phyloP scores from a whole-genome alignment of 1,140 invertebrate genomes.

The Lepidostoma basale region DNA sequence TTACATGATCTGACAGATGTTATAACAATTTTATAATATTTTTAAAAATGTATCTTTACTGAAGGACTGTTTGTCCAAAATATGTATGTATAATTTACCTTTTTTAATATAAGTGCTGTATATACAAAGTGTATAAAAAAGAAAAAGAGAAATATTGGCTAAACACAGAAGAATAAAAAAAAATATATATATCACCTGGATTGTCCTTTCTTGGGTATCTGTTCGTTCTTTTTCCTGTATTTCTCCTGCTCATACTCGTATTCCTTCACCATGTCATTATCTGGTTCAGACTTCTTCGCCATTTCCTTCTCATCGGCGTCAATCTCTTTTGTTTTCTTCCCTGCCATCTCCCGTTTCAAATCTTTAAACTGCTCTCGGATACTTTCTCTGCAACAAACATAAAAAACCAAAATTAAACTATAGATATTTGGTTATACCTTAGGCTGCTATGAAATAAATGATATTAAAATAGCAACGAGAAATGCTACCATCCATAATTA shows the following conservation, averaged over 20 bases:
- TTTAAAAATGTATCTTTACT: too few relatives aligned
- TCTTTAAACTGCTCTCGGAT: conserved; percentile 78
- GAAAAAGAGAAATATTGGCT: too few relatives aligned
- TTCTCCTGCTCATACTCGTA: conserved; percentile 79
- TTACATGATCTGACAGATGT: too few relatives aligned
- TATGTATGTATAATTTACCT: too few relatives aligned
- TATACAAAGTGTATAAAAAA: too few relatives aligned
- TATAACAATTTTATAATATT: too few relatives aligned
- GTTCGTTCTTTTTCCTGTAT: conserved; percentile 73
- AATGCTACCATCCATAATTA: too few relatives aligned
- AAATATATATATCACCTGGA: conserved; percentile 56
- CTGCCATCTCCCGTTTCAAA: conserved; percentile 71
- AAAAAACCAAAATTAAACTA: background rate
- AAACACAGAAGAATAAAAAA: conserved; percentile 29
- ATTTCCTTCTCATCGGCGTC: background rate
- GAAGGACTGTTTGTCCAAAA: too few relatives aligned
- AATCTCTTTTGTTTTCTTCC: conserved; percentile 12
- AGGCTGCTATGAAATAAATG: too few relatives aligned
- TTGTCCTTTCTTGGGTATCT: conserved; percentile 73
- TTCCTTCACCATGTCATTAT: conserved; percentile 71
- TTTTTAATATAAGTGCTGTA: too few relatives aligned
- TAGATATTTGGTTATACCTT: too few relatives aligned
- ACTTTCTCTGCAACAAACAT: conserved; percentile 65
- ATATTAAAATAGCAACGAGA: background rate
- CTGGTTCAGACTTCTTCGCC: conserved; percentile 6